Conservation (phyloP, 2,888 invertebrate species). For the Tetragnatha montana region DNA sequence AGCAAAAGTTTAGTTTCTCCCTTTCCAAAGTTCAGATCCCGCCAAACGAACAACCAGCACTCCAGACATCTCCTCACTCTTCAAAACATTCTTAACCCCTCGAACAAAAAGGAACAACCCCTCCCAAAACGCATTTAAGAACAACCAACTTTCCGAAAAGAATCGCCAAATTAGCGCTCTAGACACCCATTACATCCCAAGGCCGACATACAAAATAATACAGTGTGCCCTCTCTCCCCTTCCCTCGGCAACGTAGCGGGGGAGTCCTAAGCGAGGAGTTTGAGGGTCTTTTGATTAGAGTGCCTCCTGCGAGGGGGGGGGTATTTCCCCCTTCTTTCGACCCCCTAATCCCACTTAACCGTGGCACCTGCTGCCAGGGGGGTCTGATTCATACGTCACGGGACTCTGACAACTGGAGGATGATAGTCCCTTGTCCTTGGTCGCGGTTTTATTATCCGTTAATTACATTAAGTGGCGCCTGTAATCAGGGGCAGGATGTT, state of each 20-base stretch:
- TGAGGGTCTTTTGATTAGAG: constrained; percentile 70
- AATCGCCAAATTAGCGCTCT: neutral
- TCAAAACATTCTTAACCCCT: too few species aligned
- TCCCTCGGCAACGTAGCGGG: neutral
- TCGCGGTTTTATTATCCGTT: constrained; percentile 68
- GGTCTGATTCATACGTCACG: constrained; percentile 69
- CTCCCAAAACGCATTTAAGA: too few species aligned
- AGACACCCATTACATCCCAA: neutral
- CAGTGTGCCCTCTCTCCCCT: neutral
- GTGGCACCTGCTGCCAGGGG: constrained; percentile 69
- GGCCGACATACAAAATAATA: neutral
- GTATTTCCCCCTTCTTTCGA: constrained; percentile 25
- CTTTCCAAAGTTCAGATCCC: too few species aligned
- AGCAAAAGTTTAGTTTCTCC: too few species aligned
- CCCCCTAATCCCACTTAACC: constrained; percentile 70
- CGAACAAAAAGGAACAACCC: too few species aligned
- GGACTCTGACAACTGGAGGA: constrained; percentile 63
- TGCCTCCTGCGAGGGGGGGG: constrained; percentile 23
- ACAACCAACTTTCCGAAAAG: neutral
- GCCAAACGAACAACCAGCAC: too few species aligned
- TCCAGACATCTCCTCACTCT: too few species aligned
- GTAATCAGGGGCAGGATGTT: constrained; percentile 21
- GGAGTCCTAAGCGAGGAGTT: constrained; percentile 60
- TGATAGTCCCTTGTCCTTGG: constrained; percentile 40
- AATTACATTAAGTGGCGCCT: constrained; percentile 64